Base-by-base conservation (phyloP, 1,140 invertebrate genomes). In the Pinna nobilis region DNA sequence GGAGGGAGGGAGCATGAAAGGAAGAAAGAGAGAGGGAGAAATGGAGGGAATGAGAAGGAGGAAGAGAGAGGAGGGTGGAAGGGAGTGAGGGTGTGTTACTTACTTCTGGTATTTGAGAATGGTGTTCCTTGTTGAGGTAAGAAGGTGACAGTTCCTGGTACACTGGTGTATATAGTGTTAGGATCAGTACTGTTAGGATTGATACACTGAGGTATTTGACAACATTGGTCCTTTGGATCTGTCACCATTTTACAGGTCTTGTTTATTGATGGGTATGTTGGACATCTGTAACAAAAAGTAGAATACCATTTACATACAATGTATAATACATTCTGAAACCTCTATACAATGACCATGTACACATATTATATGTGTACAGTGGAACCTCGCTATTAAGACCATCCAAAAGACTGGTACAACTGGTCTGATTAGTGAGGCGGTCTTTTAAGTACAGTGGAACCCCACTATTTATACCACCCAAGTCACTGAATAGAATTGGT, bases 201-300 rank as follows among this genome's bases (percentile, higher is more conserved):
- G 2, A 69, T 57, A 68, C 80, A 82, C 6, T 33, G 6, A 25
- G 80, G 78, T 9, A 82, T 64, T 41, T 82, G 74, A 51, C 80
- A 82, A 39, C 80, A 82, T 23, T 64, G 28, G 64, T 82, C 80
- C 11, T 71, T 71, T 11, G 78, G 80, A 66, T 82, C 78, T 37
- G 77, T 80, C 3, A 74, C 67, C 55, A 80, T 23, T 5, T 44
- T 66, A 50, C 80, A 82, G 41, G 47, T 66, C 2, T 76, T 5
- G 6, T 68, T 50, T 30, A 80, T 39, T 3, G 74, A 51, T 50
- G 68, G 77, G 65, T 80, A 82, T 15, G 70, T 70, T 61, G 80
- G 80, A 66, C 80, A 82, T 41, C 80, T 82, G 23, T 2, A 64
- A 33, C 33, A 11, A 60, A 9, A 37, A 63, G 0, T 44, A n/a